phyloP scores from a whole-genome alignment of 2,888 invertebrate species.

The Drosophila conformis region DNA sequence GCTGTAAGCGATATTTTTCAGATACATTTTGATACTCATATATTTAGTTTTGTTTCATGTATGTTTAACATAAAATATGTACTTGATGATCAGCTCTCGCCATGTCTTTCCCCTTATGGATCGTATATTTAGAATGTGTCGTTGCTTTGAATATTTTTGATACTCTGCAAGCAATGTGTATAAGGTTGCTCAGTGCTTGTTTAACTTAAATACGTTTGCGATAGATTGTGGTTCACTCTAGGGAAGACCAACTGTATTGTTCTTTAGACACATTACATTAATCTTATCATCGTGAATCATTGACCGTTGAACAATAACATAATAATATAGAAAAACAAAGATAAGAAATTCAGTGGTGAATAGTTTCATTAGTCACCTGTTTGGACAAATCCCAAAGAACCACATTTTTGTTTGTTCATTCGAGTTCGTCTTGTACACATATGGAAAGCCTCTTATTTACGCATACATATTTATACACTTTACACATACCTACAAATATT shows the following conservation, averaged over 20 bases:
- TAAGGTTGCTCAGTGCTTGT: not conserved
- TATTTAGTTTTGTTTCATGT: not conserved
- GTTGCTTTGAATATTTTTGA: not conserved
- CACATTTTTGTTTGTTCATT: no score
- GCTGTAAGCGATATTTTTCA: not conserved
- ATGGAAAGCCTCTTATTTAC: not conserved
- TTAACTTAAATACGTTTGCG: not conserved
- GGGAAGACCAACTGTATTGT: not conserved
- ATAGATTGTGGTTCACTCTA: not conserved
- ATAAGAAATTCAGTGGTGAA: not conserved
- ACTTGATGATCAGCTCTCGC: not conserved
- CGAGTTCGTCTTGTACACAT: not conserved
- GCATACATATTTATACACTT: conserved; percentile 2
- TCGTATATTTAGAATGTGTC: not conserved
- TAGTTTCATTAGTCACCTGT: conserved; percentile 1
- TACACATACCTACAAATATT: not conserved
- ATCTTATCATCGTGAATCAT: not conserved
- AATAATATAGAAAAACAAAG: not conserved
- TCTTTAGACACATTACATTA: not conserved
- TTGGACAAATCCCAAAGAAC: not conserved
- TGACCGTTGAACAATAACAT: not conserved
- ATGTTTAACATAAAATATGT: not conserved
- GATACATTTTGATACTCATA: not conserved
- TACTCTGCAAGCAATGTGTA: not conserved
- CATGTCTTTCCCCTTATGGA: not conserved